These are phyloP conservation scores for Hippocampus comes DNA, from an alignment of 2,113 vertebrate genomes.

Conservation along the genomic window DNA sequence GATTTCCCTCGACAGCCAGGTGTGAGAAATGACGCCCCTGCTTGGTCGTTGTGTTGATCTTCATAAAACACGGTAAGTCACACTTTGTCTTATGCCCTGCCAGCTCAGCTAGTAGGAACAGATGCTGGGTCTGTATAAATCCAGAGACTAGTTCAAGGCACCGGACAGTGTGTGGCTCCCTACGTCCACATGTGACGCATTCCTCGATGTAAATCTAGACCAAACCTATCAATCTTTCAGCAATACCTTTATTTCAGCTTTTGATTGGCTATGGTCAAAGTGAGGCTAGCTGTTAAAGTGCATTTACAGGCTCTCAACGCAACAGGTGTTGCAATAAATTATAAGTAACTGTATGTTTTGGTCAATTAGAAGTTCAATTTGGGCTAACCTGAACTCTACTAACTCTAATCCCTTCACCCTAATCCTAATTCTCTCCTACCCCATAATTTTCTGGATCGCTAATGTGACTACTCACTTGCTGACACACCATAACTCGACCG, in stretches of 20 bases:
- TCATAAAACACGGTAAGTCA: conserved; percentile 4
- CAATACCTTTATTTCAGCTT: background rate
- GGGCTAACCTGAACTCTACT: no score
- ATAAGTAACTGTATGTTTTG: background rate
- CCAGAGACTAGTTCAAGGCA: background rate
- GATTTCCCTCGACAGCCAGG: conserved; percentile 34
- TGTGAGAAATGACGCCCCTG: conserved; percentile 27
- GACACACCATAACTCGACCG: background rate
- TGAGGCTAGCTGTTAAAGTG: background rate
- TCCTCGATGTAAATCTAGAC: background rate
- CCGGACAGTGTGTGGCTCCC: background rate
- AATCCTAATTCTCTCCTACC: background rate
- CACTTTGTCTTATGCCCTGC: background rate
- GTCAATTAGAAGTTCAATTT: background rate
- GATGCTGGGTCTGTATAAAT: background rate
- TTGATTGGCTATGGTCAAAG: background rate
- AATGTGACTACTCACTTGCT: background rate
- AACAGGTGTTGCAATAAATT: background rate
- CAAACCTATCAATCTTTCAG: background rate
- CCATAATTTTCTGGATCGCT: background rate
- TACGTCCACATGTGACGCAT: no score
- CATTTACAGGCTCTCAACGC: background rate
- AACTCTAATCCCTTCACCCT: background rate
- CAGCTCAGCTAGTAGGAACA: background rate
- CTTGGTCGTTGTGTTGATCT: conserved; percentile 8